These are phyloP conservation scores for Psittacula derbiana DNA, from an alignment of 2,797 vertebrate genomes.

Conservation along the genomic window DNA sequence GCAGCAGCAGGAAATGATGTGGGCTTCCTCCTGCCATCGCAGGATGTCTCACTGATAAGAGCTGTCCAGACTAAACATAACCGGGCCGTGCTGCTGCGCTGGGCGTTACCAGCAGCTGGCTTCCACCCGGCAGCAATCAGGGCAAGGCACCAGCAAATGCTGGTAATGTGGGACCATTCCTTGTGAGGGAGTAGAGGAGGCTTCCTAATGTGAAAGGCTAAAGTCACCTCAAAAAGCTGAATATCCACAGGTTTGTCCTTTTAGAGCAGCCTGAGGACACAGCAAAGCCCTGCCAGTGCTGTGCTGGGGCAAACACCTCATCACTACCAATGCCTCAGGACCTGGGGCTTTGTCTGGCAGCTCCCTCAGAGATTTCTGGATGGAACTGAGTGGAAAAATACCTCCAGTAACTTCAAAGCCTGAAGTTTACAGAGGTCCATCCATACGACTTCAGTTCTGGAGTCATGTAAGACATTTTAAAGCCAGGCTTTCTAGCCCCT, in stretches of 20 bases:
- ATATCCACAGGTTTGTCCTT: neutral
- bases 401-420: neutral
- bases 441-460: neutral
- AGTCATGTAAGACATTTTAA: neutral
- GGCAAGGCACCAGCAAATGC: neutral
- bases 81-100: constrained; percentile 50
- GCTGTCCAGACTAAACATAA: constrained; percentile 86
- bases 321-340: rapidly evolving
- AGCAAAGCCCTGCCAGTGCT: neutral
- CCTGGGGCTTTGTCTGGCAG: too few relatives aligned
- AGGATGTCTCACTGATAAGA: constrained; percentile 76
- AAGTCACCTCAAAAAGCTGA: neutral
- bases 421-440: neutral
- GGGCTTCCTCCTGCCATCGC: constrained; percentile 78
- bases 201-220: neutral
- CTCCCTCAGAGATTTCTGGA: neutral
- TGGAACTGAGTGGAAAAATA: neutral
- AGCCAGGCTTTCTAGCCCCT: neutral
- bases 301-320: neutral
- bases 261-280: neutral
- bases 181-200: neutral
- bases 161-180: neutral
- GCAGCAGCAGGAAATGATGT: constrained; percentile 80
- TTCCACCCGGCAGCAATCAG: neutral
- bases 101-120: constrained; percentile 1